phyloP scores from a whole-genome alignment of 2,888 invertebrate species.

The Apodemia duryi region DNA sequence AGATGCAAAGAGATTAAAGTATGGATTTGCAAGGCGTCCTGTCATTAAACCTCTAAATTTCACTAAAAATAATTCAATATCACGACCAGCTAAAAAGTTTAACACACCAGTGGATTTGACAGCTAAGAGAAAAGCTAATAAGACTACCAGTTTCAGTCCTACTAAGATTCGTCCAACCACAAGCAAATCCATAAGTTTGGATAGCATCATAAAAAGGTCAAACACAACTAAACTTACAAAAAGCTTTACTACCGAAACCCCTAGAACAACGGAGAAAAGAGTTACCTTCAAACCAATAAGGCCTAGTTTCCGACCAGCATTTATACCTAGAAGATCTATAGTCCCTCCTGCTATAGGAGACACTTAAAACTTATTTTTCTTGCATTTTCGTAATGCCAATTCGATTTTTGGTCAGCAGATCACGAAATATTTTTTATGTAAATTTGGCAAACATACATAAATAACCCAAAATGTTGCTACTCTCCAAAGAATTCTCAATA shows the following conservation, averaged over 20 bases:
- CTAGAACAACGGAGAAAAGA: conserved; percentile 60
- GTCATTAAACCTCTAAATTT: conserved; percentile 54
- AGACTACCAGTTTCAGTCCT: conserved; percentile 54
- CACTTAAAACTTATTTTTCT: conserved; percentile 32
- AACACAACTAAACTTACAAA: conserved; percentile 42
- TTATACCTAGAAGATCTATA: conserved; percentile 56
- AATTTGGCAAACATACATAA: conserved; percentile 7
- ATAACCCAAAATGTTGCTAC: conserved; percentile 16
- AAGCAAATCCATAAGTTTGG: conserved; percentile 61
- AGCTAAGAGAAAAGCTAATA: conserved; percentile 53
- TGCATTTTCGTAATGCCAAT: conserved; percentile 28
- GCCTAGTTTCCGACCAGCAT: conserved; percentile 61
- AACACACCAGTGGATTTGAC: conserved; percentile 46
- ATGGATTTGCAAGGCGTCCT: conserved; percentile 61
- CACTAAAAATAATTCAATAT: conserved; percentile 43
- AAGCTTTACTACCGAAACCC: conserved; percentile 57
- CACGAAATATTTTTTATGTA: conserved; percentile 23
- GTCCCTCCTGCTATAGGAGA: conserved; percentile 42
- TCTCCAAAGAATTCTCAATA: conserved; percentile 26
- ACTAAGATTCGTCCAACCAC: conserved; percentile 56
- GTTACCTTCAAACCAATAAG: conserved; percentile 59
- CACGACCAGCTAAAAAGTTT: conserved; percentile 47
- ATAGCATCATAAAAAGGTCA: conserved; percentile 54
- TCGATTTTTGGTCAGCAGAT: conserved; percentile 33
- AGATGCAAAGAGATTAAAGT: conserved; percentile 60